A percentile compares a stretch with the other conserved stretches of the same genome.
phyloP scores from a whole-genome alignment of 2,113 vertebrate species.

The Raja brachyura region DNA sequence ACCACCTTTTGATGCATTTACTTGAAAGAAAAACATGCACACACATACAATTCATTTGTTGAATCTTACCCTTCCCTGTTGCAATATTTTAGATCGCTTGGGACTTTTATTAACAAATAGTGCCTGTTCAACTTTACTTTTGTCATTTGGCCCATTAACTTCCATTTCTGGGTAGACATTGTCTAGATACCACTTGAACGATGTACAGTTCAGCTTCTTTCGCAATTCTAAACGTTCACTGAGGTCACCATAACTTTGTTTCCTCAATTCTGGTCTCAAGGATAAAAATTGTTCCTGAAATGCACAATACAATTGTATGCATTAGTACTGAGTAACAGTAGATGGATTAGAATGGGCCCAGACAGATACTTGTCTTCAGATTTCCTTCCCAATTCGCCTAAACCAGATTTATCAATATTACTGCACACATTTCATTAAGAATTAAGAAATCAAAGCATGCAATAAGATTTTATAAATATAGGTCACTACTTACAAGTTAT shows the following conservation, averaged over 20 bases:
- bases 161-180: slow-evolving; percentile 39
- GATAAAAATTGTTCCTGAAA: slow-evolving; percentile 38
- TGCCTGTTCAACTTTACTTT: slow-evolving; percentile 60
- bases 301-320: neutral
- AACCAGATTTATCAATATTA: neutral
- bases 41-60: neutral
- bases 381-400: neutral
- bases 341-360: neutral
- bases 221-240: slow-evolving; percentile 27
- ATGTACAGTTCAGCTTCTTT: slow-evolving; percentile 33
- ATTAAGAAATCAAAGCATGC: neutral
- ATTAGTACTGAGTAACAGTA: neutral
- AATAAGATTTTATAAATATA: neutral
- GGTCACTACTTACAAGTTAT: neutral
- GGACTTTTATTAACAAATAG: slow-evolving; percentile 75
- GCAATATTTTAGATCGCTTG: slow-evolving; percentile 75
- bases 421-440: neutral
- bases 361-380: neutral
- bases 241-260: slow-evolving; percentile 35
- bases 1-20: too few species aligned
- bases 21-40: too few species aligned
- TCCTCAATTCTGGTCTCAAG: slow-evolving; percentile 28
- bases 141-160: slow-evolving; percentile 49
- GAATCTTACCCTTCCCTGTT: slow-evolving; percentile 75
- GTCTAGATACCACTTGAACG: slow-evolving; percentile 39